Base-by-base conservation (phyloP, 2,797 vertebrate species). In the Melanogrammus aeglefinus region DNA sequence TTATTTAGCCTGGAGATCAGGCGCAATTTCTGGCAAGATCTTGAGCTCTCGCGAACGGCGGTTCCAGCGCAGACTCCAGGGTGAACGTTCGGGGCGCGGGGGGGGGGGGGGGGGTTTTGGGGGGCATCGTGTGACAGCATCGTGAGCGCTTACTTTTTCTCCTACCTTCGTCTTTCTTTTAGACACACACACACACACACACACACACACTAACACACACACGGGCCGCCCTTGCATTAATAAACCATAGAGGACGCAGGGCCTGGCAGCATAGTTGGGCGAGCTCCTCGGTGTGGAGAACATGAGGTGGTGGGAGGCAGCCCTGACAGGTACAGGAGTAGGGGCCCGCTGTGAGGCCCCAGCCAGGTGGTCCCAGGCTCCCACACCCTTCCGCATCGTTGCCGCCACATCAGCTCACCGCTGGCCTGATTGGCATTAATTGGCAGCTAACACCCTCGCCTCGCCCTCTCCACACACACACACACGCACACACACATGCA, bases 1-100 rank as follows among this genome's bases (percentile, higher is more conserved):
- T 95, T 94, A 94, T 95, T 95, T 89, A 94, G 91, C 82, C 90
- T 80, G 78, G 81, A 83, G 89, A 94, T 94, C 90, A 92, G 88
- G 83, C 81, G 1, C 83, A 88, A 92, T 92, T 92, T 92, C 87
- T 85, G 57, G 84, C 82, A 91, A 90, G 90, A 87, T 86, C 80
- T 86, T 88, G 86, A 91, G 85, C 79, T 87, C 74, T 88, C 66
- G 63, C 18, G 89, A 86, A 86, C 72, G 73, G 79, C 31, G 44
- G 85, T 78, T 90, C 82, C 78, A 85, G 84, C 76, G 16, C 6
- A 84, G 75, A 79, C 85, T 86, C 82, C 80, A 69, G 82, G 83
- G 84, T 80, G 79, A 85, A 77, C 69, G 57, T 35, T 72, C 80
- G 72, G 76, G 70, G 3, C 77, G 73, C 47, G 76, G 31, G 31